phyloP scores from a whole-genome alignment of 2,797 vertebrate species.

The Sternarchorhynchus goeldii region DNA sequence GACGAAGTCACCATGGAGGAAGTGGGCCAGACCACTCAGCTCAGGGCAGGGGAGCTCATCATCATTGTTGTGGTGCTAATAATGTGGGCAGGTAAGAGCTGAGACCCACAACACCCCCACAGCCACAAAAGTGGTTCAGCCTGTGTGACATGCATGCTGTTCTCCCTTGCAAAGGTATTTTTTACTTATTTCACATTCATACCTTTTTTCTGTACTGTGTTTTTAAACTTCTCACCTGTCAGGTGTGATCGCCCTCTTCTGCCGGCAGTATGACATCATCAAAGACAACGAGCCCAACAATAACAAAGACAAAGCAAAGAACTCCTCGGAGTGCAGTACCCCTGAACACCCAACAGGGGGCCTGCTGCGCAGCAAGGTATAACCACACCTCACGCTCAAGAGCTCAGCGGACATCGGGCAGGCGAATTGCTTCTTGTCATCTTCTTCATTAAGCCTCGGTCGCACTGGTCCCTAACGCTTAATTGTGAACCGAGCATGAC shows the following conservation, averaged over 20 bases:
- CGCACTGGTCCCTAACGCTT: too few relatives aligned
- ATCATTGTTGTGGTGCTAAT: constrained; percentile 95
- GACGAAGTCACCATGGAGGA: constrained; percentile 96
- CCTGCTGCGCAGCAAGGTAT: constrained; percentile 94
- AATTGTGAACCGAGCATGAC: too few relatives aligned
- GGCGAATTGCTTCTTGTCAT: constrained; percentile 69
- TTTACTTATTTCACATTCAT: not conserved
- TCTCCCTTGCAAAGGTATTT: not conserved
- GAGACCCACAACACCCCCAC: not conserved
- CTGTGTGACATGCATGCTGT: not conserved
- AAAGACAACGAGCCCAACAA: constrained; percentile 97
- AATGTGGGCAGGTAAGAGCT: constrained; percentile 92
- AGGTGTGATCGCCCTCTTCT: constrained; percentile 97
- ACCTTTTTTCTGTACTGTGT: not conserved
- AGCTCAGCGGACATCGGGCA: constrained; percentile 66
- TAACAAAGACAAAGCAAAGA: constrained; percentile 98
- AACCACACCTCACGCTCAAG: constrained; percentile 60
- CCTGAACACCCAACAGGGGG: constrained; percentile 92
- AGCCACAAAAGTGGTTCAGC: not conserved
- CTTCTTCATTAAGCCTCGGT: too few relatives aligned
- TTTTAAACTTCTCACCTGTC: not conserved
- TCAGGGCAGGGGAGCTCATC: constrained; percentile 90
- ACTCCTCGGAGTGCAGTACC: constrained; percentile 92
- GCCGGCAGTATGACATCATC: constrained; percentile 97
- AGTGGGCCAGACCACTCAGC: constrained; percentile 84